Percentiles rank a stretch among this genome's conserved stretches.
Conservation (phyloP, 2,888 invertebrate genomes). For the Morinoia aosen region DNA sequence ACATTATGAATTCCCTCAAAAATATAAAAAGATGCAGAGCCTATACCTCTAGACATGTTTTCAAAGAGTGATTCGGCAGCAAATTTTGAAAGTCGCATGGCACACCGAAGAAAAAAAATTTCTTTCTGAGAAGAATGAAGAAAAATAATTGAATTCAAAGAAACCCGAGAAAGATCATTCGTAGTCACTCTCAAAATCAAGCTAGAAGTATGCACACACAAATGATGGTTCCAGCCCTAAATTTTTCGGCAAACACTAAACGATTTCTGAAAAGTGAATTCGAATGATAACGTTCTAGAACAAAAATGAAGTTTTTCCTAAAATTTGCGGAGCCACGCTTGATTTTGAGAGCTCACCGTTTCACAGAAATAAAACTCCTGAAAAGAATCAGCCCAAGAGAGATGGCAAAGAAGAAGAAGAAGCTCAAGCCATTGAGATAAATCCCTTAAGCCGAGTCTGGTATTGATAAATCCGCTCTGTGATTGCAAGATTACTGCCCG, state of each 20-base stretch:
- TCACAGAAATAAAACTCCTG: background rate
- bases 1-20: too few relatives aligned
- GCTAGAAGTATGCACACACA: too few relatives aligned
- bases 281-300: background rate
- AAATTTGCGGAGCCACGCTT: background rate
- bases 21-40: too few relatives aligned
- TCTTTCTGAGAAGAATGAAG: too few relatives aligned
- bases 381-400: background rate
- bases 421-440: constrained; percentile 38
- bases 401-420: background rate
- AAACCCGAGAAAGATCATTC: too few relatives aligned
- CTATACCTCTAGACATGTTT: too few relatives aligned
- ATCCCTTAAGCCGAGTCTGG: constrained; percentile 23
- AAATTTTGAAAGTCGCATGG: too few relatives aligned
- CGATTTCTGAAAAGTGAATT: background rate
- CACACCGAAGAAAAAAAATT: too few relatives aligned
- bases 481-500: constrained; percentile 41
- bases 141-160: too few relatives aligned
- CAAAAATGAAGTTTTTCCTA: background rate
- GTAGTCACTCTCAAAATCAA: too few relatives aligned
- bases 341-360: background rate
- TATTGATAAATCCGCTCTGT: constrained; percentile 47
- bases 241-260: background rate
- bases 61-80: too few relatives aligned
- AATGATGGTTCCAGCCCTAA: too few relatives aligned